Evolutionary conservation across 1,140 invertebrate genomes (phyloP).

Genomic region (Aphaenogaster ashmeadi): DNA sequence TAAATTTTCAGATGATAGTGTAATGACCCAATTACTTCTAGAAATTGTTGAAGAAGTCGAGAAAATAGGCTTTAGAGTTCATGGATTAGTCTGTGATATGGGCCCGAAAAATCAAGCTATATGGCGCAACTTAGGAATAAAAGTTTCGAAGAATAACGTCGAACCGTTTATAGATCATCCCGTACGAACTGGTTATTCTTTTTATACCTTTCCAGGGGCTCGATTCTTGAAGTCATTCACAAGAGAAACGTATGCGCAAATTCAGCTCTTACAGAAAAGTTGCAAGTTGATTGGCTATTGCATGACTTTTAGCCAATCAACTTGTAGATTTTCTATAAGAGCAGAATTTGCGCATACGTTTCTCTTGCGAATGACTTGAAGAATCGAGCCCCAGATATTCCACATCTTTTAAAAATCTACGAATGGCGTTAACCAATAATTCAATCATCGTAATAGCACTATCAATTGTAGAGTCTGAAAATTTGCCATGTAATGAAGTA

Average conservation of each 20-base stretch:
- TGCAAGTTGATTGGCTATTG: too few relatives aligned
- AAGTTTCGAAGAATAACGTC: neutral
- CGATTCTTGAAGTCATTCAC: too few relatives aligned
- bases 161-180: neutral
- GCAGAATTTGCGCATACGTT: too few relatives aligned
- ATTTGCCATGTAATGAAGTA: slow-evolving; percentile 1
- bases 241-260: too few relatives aligned
- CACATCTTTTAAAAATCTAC: neutral
- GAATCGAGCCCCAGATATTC: too few relatives aligned
- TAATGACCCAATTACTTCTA: neutral
- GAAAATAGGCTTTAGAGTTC: neutral
- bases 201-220: slow-evolving; percentile 7
- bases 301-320: too few relatives aligned
- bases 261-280: too few relatives aligned
- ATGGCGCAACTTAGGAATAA: neutral
- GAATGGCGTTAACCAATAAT: neutral
- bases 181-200: neutral
- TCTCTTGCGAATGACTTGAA: too few relatives aligned
- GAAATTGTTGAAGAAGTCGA: neutral
- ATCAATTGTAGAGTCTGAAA: neutral
- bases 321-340: too few relatives aligned
- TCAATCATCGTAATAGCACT: neutral
- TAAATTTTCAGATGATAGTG: neutral
- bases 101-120: slow-evolving; percentile 1
- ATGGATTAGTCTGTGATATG: neutral